A percentile compares a stretch with the other conserved stretches of the same genome.
These are phyloP conservation scores for Eucriotettix oculatus DNA, from an alignment of 2,888 invertebrate genomes.

Conservation along the genomic window DNA sequence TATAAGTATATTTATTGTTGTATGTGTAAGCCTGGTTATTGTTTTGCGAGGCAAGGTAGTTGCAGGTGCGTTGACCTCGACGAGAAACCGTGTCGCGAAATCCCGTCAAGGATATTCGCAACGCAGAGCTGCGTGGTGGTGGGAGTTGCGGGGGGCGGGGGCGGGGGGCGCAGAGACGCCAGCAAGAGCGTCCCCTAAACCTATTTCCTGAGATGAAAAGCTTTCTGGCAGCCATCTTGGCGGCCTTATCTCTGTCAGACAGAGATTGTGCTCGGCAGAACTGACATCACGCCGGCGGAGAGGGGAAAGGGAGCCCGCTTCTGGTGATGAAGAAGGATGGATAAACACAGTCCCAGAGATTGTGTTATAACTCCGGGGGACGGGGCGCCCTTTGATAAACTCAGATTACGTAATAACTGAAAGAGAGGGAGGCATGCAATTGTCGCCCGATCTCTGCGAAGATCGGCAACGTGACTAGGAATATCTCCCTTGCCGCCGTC, in stretches of 20 bases:
- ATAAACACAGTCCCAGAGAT: slow-evolving; percentile 9
- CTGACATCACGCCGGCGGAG: neutral
- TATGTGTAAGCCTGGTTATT: no score
- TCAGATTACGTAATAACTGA: slow-evolving; percentile 6
- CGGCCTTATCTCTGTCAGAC: slow-evolving; percentile 9
- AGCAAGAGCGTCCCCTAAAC: slow-evolving; percentile 6
- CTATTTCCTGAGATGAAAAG: slow-evolving; percentile 11
- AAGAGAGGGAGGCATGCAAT: neutral
- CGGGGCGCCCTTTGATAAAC: slow-evolving; percentile 4
- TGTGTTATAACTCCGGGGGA: slow-evolving; percentile 9
- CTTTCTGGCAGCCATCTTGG: slow-evolving; percentile 10
- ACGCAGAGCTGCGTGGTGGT: no score
- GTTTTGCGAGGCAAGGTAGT: no score
- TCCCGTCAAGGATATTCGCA: no score
- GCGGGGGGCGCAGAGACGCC: neutral
- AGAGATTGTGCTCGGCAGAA: slow-evolving; percentile 6
- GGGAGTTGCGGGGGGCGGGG: no score
- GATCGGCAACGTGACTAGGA: no score
- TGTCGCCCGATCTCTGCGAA: no score
- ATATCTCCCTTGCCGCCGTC: no score
- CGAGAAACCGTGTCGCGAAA: no score
- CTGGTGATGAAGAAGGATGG: slow-evolving; percentile 5
- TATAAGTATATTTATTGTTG: no score
- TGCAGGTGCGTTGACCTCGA: no score
- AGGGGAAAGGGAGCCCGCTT: neutral